Evolutionary conservation across 1,140 invertebrate species (phyloP).

Genomic region (Papilio polyxenes): DNA sequence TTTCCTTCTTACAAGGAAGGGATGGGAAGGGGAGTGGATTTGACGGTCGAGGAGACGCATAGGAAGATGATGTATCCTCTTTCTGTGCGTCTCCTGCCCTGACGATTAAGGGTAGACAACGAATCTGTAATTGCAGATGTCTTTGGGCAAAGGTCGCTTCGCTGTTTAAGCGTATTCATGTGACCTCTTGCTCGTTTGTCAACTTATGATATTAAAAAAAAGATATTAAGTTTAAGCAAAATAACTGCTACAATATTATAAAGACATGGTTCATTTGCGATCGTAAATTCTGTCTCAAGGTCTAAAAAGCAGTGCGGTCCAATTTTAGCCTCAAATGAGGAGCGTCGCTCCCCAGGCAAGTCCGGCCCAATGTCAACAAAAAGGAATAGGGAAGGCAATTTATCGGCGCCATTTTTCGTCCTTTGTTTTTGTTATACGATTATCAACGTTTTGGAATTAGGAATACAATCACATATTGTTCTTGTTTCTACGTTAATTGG

Average conservation of each 20-base stretch:
- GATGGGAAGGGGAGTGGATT: too few species aligned
- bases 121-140: too few species aligned
- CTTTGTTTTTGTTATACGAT: conserved; percentile 13
- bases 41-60: too few species aligned
- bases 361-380: not conserved
- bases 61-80: too few species aligned
- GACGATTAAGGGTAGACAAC: too few species aligned
- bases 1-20: too few species aligned
- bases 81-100: too few species aligned
- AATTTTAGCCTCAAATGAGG: conserved; percentile 22
- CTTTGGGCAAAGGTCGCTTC: too few species aligned
- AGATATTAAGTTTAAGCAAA: not conserved
- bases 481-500: not conserved
- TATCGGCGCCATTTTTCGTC: conserved; percentile 1
- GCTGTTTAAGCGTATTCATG: too few species aligned
- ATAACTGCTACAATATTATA: not conserved
- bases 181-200: too few species aligned
- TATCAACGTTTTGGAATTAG: not conserved
- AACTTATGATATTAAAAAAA: too few species aligned
- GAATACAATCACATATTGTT: not conserved
- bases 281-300: conserved; percentile 34
- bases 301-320: conserved; percentile 26
- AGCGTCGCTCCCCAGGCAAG: conserved; percentile 3
- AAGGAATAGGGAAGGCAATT: conserved; percentile 29
- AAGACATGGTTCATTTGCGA: not conserved